Evolutionary conservation across 2,797 vertebrate species (phyloP).

Genomic region (Ctenopoma multispine): DNA sequence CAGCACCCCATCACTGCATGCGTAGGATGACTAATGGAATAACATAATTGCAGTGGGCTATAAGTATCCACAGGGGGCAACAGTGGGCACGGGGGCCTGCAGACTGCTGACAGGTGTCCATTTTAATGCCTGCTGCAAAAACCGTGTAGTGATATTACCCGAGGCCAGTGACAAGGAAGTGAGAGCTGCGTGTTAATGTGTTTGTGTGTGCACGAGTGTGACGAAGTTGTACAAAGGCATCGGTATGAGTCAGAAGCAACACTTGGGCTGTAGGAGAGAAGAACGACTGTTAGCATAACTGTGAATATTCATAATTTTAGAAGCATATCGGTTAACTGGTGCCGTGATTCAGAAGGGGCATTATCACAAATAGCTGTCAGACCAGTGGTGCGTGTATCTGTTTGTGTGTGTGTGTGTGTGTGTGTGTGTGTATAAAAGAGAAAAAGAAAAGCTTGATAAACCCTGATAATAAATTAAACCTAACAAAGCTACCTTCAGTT

Average conservation of each 20-base stretch:
- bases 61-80: slow-evolving; percentile 70
- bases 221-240: slow-evolving; percentile 62
- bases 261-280: slow-evolving; percentile 64
- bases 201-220: slow-evolving; percentile 34
- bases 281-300: slow-evolving; percentile 74
- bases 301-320: slow-evolving; percentile 77
- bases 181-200: slow-evolving; percentile 37
- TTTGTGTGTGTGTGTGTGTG: slow-evolving; percentile 19
- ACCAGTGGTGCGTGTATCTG: slow-evolving; percentile 31
- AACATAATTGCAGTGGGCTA: slow-evolving; percentile 75
- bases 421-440: not conserved
- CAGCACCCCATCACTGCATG: slow-evolving; percentile 59
- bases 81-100: slow-evolving; percentile 65
- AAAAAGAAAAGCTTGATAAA: not conserved
- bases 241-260: slow-evolving; percentile 71
- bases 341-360: slow-evolving; percentile 60
- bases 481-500: too few relatives aligned
- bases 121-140: slow-evolving; percentile 66
- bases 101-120: slow-evolving; percentile 75
- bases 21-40: slow-evolving; percentile 78
- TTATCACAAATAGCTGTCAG: slow-evolving; percentile 59
- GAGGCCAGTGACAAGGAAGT: slow-evolving; percentile 47
- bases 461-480: too few relatives aligned
- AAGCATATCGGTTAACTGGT: slow-evolving; percentile 58
- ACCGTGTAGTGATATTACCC: slow-evolving; percentile 29